These are phyloP conservation scores for Montifringilla adamsi DNA, from an alignment of 2,113 vertebrate species.

Conservation along the genomic window DNA sequence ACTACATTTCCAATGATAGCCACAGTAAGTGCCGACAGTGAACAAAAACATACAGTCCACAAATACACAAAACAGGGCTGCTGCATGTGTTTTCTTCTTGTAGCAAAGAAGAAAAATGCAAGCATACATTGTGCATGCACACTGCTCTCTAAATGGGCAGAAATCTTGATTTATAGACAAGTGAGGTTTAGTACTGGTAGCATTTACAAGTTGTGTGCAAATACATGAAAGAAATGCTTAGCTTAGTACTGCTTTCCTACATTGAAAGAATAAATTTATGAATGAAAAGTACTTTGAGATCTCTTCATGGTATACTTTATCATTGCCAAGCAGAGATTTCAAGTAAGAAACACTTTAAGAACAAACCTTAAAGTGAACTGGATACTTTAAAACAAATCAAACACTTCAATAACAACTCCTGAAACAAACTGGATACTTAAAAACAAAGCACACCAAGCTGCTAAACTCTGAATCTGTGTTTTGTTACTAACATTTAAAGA, in stretches of 20 bases:
- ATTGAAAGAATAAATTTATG: background rate
- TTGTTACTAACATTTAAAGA: background rate
- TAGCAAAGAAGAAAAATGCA: background rate
- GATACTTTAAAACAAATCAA: background rate
- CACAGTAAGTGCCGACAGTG: accelerated
- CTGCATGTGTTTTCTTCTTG: background rate
- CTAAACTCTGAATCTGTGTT: background rate
- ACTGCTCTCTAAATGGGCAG: background rate
- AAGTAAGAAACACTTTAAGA: background rate
- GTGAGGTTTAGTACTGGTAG: background rate
- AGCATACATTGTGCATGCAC: background rate
- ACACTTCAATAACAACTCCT: background rate
- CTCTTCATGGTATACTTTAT: background rate
- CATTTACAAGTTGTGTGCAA: background rate
- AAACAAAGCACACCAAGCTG: background rate
- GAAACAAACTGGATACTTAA: background rate
- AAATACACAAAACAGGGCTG: background rate
- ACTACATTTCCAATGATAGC: background rate
- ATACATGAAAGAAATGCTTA: background rate
- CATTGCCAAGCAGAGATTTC: background rate
- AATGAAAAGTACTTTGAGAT: background rate
- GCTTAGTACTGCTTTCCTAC: background rate
- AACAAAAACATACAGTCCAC: background rate
- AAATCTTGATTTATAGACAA: background rate
- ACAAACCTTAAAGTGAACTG: background rate